Conservation (phyloP, 2,888 invertebrate species). For the Villa cingulata region DNA sequence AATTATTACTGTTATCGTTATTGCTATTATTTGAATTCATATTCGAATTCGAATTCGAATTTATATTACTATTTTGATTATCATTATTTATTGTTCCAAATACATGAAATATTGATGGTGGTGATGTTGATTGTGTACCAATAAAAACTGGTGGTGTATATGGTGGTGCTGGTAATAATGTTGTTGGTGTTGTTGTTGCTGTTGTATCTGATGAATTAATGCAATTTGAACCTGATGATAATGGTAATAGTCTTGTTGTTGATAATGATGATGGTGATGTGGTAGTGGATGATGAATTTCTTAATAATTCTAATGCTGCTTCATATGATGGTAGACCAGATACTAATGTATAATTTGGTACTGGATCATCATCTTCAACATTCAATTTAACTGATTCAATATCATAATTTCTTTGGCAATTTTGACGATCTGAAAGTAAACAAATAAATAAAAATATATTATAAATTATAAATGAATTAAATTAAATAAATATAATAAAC, state of each 20-base stretch:
- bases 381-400: constrained; percentile 31
- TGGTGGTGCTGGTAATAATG: constrained; percentile 2
- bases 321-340: constrained; percentile 50
- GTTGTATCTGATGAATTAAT: not conserved
- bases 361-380: constrained; percentile 36
- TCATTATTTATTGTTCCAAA: constrained; percentile 2
- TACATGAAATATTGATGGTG: constrained; percentile 12
- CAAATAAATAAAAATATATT: not conserved
- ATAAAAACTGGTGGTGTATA: not conserved
- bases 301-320: constrained; percentile 45
- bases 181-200: not conserved
- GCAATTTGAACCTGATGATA: not conserved
- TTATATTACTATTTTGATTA: no score
- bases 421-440: constrained; percentile 20
- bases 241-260: not conserved
- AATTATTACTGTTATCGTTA: no score
- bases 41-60: no score
- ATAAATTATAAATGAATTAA: no score
- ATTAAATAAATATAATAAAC: no score
- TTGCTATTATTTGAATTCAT: no score
- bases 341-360: constrained; percentile 49
- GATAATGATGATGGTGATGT: not conserved
- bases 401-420: constrained; percentile 18
- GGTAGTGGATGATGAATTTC: constrained; percentile 26
- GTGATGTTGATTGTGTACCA: not conserved